phyloP scores from a whole-genome alignment of 2,113 vertebrate species.

The Lophochroa leadbeateri region DNA sequence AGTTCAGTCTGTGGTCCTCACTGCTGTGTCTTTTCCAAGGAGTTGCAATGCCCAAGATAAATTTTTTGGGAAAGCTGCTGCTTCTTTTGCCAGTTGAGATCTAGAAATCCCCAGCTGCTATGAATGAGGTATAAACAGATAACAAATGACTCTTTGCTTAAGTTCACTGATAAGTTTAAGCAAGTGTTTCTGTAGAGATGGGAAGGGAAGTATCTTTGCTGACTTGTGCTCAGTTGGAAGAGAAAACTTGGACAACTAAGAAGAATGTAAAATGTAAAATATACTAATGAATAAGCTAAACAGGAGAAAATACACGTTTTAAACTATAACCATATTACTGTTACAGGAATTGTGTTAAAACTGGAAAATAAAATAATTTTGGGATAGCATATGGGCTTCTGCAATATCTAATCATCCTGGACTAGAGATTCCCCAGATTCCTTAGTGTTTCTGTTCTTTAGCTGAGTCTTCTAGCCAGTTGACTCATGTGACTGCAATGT shows the following conservation, averaged over 20 bases:
- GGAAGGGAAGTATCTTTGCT: not conserved
- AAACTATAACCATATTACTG: not conserved
- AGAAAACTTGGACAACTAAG: not conserved
- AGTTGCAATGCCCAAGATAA: not conserved
- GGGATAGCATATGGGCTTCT: not conserved
- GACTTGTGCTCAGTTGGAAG: not conserved
- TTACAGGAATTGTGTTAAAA: not conserved
- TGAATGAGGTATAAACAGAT: not conserved
- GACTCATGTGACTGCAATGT: not conserved
- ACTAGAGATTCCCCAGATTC: not conserved
- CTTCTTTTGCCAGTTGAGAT: not conserved
- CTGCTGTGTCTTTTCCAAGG: not conserved
- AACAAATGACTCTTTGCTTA: not conserved
- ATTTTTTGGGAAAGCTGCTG: not conserved
- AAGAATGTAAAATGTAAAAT: not conserved
- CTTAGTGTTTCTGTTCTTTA: not conserved
- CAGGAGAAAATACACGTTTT: not conserved
- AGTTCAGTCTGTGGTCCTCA: not conserved
- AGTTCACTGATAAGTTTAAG: not conserved
- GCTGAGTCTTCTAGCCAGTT: not conserved
- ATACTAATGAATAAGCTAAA: not conserved
- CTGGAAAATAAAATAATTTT: not conserved
- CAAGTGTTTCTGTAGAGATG: not conserved
- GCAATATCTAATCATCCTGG: not conserved
- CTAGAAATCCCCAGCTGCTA: not conserved